phyloP scores from a whole-genome alignment of 1,140 invertebrate genomes.

The Temnothorax nylanderi region DNA sequence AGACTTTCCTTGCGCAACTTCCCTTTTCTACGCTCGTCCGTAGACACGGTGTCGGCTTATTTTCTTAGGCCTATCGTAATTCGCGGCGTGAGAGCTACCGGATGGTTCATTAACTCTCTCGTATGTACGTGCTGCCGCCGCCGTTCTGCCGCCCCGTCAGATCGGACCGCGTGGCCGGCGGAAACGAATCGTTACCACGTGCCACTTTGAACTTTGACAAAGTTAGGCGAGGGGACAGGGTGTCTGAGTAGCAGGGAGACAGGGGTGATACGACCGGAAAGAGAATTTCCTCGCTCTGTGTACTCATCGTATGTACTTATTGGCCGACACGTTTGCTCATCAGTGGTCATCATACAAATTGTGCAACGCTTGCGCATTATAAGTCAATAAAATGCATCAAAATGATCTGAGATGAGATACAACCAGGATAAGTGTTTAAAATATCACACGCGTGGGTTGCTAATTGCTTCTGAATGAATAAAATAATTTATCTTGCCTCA shows the following conservation, averaged over 20 bases:
- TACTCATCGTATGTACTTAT: constrained; percentile 21
- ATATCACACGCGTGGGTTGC: background rate
- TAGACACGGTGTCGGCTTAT: constrained; percentile 10
- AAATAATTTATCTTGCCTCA: background rate
- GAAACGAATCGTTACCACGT: constrained; percentile 75
- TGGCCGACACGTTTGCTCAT: background rate
- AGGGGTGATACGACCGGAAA: constrained; percentile 44
- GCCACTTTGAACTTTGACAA: constrained; percentile 72
- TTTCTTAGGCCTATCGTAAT: constrained; percentile 55
- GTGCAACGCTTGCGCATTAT: background rate
- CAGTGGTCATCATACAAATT: constrained; percentile 10
- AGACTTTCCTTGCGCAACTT: background rate
- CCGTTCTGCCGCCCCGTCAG: constrained; percentile 53
- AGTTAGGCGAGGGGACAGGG: constrained; percentile 53
- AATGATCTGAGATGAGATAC: background rate
- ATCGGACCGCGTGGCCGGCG: constrained; percentile 65
- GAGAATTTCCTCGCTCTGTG: constrained; percentile 51
- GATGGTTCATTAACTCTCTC: constrained; percentile 70
- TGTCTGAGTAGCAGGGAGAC: constrained; percentile 18
- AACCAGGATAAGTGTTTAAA: background rate
- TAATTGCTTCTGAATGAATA: background rate
- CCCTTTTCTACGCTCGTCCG: background rate
- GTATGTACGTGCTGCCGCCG: constrained; percentile 65
- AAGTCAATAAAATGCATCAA: background rate
- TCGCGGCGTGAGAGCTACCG: constrained; percentile 64